A percentile compares a stretch with the other conserved stretches of the same genome.
phyloP scores from a whole-genome alignment of 2,888 invertebrate genomes.

The Calameuta pallipes region DNA sequence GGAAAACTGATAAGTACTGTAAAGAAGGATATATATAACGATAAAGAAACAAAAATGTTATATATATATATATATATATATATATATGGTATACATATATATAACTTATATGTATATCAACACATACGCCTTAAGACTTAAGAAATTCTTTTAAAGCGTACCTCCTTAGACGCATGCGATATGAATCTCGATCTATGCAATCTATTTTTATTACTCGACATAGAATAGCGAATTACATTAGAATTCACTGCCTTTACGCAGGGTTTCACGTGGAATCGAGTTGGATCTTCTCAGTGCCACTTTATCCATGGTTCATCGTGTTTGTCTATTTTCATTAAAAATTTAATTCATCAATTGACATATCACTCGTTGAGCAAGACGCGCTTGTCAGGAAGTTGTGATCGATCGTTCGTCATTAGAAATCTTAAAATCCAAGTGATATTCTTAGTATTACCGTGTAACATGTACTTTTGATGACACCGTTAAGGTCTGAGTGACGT shows the following conservation, averaged over 20 bases:
- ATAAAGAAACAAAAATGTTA: not conserved
- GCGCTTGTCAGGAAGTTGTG: not conserved
- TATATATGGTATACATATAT: not conserved
- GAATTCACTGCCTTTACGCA: conserved; percentile 31
- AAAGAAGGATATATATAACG: not conserved
- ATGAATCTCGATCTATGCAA: conserved; percentile 64
- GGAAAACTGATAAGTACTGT: not conserved
- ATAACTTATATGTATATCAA: not conserved
- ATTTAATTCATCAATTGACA: not conserved
- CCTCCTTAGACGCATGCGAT: conserved; percentile 60
- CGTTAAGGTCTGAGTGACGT: not conserved
- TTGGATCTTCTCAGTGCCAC: not conserved
- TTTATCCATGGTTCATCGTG: not conserved
- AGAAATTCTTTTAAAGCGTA: conserved; percentile 45
- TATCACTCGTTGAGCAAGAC: not conserved
- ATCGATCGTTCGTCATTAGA: not conserved
- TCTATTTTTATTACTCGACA: conserved; percentile 65
- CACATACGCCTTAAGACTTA: not conserved
- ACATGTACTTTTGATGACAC: not conserved
- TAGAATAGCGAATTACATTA: conserved; percentile 36
- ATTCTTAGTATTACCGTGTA: not conserved
- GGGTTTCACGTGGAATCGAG: conserved; percentile 31
- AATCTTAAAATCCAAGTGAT: not conserved
- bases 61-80: not conserved
- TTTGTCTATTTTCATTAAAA: not conserved